Percentiles rank a stretch among this genome's conserved stretches.
Evolutionary conservation across 2,888 invertebrate genomes (phyloP).

Genomic region (Eremobia ochroleuca): DNA sequence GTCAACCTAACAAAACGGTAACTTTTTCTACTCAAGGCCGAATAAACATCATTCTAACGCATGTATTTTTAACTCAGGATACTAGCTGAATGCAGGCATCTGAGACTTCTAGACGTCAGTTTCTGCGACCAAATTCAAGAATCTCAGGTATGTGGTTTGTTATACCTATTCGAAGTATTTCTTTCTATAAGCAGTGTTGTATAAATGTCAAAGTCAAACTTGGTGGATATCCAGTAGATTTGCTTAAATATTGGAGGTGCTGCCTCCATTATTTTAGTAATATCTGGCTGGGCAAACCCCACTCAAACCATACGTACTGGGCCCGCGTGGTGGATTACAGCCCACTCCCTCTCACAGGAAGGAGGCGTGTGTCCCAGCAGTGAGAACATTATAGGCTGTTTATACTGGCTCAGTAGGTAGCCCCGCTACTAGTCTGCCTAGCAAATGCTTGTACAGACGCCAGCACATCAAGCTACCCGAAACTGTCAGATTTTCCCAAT

Average conservation of each 20-base stretch:
- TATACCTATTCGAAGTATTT: background rate
- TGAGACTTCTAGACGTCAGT: slow-evolving; percentile 96
- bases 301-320: no score
- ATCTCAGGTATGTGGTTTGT: slow-evolving; percentile 88
- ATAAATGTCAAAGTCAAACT: background rate
- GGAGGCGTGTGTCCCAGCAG: no score
- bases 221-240: background rate
- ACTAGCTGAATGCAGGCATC: slow-evolving; percentile 92
- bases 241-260: no score
- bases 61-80: slow-evolving; percentile 86
- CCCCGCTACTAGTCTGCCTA: background rate
- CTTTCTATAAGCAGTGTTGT: background rate
- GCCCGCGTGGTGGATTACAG: no score
- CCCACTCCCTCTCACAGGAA: no score
- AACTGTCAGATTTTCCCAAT: no score
- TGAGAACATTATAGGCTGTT: no score
- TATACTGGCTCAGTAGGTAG: background rate
- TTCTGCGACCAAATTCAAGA: slow-evolving; percentile 96
- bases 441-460: no score
- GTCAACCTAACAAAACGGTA: no score
- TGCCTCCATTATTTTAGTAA: background rate
- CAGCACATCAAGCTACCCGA: no score
- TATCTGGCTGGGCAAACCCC: background rate
- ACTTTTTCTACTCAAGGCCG: background rate
- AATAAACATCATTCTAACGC: background rate